A percentile compares a stretch with the other conserved stretches of the same genome.
Conservation (phyloP, 2,888 invertebrate species). For the Drosophila mettleri region DNA sequence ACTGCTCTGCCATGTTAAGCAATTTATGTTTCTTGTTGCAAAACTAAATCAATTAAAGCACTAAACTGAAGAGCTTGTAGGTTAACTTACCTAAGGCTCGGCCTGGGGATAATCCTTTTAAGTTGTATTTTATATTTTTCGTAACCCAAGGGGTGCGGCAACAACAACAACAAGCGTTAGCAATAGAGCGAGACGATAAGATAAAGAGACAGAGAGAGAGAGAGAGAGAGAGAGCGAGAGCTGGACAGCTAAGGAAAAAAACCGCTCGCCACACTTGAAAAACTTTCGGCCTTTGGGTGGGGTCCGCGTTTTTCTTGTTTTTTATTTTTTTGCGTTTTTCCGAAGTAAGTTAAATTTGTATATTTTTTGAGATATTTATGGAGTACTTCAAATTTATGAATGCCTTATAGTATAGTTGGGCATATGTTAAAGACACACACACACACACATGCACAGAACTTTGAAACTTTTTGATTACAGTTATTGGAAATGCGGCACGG, state of each 20-base stretch:
- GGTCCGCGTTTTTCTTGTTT: slow-evolving; percentile 55
- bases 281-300: slow-evolving; percentile 71
- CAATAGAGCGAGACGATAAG: neutral
- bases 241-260: slow-evolving; percentile 27
- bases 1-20: slow-evolving; percentile 1
- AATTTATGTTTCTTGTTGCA: slow-evolving; percentile 20
- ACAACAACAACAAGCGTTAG: slow-evolving; percentile 40
- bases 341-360: slow-evolving; percentile 6
- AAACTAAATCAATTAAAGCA: slow-evolving; percentile 47
- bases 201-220: neutral
- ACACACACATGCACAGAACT: slow-evolving; percentile 1
- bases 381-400: slow-evolving; percentile 6
- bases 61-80: slow-evolving; percentile 4
- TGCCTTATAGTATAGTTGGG: neutral
- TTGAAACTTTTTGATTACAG: slow-evolving; percentile 31
- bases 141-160: slow-evolving; percentile 70
- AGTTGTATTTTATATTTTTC: slow-evolving; percentile 44
- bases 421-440: slow-evolving; percentile 8
- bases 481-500: slow-evolving; percentile 48
- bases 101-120: slow-evolving; percentile 65
- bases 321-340: no score
- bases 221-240: neutral
- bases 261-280: slow-evolving; percentile 65
- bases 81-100: slow-evolving; percentile 56
- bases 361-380: slow-evolving; percentile 6